Evolutionary conservation across 2,888 invertebrate genomes (phyloP), one percentile per base, ranked within the genome.

Genomic region (Synanthedon andrenaeformis): DNA sequence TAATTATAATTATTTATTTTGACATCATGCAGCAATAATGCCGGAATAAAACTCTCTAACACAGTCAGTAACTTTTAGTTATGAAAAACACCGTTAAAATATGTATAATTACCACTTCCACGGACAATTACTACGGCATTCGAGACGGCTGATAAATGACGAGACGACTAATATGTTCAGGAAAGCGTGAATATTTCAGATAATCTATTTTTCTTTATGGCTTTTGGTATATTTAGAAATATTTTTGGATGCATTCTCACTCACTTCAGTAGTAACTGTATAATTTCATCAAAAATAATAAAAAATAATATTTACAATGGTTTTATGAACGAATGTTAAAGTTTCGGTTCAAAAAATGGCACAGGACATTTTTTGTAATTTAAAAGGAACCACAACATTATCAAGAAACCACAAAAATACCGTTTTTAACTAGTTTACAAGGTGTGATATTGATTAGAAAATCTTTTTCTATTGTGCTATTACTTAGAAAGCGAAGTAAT

Each of bases 121-220:
- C 12, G 45, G 45, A 13, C 45, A 45, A 45, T 45, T 45, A 45
- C 45, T 45, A 45, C 45, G 13, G 45, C 45, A 45, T 45, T 45
- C 45, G 45, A 45, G 45, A 45, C 45, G 6, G 12, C 12, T 45
- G 45, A 45, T 45, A 45, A 45, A 45, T 45, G 14, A 45, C 45
- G n/a, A 14, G 13, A 45, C 45, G 8, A 35, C 8, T 35, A 45
- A 45, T 45, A 45, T 56, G 53, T 48, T 67, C 76, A 67, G 67
- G 80, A 82, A 81, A 82, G 82, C 82, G 81, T 81, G 76, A 79
- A 76, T 65, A 12, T 11, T 42, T n/a, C 45, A 45, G 45, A n/a
- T 42, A 42, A 42, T n/a, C 3, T 42, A 42, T 42, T 45, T 45
- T 13, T 45, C 45, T 45, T 45, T 13, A 45, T 4, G 12, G n/a